Conservation (phyloP, 2,113 vertebrate genomes). For the Benitochromis conjunctus region DNA sequence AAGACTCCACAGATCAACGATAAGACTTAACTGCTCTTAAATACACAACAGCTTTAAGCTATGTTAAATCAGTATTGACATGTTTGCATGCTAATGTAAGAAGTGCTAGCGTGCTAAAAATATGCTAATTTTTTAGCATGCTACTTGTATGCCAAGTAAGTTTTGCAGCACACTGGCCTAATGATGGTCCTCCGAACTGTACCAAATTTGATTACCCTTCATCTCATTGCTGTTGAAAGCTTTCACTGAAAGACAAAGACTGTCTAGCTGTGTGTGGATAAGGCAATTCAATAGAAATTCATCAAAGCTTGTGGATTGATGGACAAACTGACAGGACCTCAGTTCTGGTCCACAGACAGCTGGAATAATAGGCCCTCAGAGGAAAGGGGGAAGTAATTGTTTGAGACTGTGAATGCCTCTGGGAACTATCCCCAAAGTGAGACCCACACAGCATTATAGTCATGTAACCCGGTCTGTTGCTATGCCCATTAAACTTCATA, state of each 20-base stretch:
- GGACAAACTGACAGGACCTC: background rate
- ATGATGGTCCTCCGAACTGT: background rate
- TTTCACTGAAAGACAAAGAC: background rate
- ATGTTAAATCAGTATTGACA: background rate
- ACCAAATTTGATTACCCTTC: background rate
- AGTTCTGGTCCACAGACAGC: background rate
- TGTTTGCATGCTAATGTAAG: background rate
- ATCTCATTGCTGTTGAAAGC: background rate
- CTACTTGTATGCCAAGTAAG: background rate
- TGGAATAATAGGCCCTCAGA: background rate
- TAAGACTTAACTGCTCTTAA: too few relatives aligned
- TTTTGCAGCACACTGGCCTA: background rate
- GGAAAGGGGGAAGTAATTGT: background rate
- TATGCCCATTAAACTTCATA: constrained; percentile 62
- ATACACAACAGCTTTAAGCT: background rate
- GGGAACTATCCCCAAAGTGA: constrained; percentile 9
- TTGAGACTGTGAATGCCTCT: background rate
- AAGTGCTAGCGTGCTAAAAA: background rate
- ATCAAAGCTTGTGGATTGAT: background rate
- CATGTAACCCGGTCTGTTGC: constrained; percentile 27
- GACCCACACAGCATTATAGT: constrained; percentile 10
- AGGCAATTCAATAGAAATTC: background rate
- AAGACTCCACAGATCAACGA: too few relatives aligned
- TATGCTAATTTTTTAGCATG: too few relatives aligned
- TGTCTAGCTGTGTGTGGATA: background rate